Base-by-base conservation (phyloP, 92 coral and sea anemone species). In the Epizoanthus scotinus region DNA sequence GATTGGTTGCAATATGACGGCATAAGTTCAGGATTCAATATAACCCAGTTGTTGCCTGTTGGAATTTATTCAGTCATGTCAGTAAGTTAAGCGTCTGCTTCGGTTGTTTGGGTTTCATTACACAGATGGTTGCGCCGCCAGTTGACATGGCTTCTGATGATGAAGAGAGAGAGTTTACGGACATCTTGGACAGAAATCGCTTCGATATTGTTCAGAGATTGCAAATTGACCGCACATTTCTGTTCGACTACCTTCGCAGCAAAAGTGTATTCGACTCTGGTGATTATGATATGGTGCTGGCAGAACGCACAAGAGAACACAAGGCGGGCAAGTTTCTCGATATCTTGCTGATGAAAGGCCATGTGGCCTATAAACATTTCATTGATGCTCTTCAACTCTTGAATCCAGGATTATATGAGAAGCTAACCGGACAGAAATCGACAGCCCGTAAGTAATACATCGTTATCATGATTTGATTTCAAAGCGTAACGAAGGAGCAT, bases 161-260 rank as follows among this genome's bases (percentile, higher is more conserved):
- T 31, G 84, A 88, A 25, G 86, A 71, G 34, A 71, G 66, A 8
- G 79, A 79, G 68, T 85, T 78, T 68, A 47, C 70, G 8, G 86
- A 67, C 20, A 57, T 79, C 24, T 61, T 91, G 36, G 90, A 88
- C 59, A 74, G 74, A 14, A 84, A 84, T 66, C 89, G 94, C 63
- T 86, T 85, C 47, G 91, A 91, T 40, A 91, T 91, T 27, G 89
- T 91, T 19, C 87, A 89, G 52, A 75, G 89, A 24, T 63, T 91
- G 8, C 87, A 91, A 67, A 71, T 88, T 17, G 92, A 91, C 31
- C 86, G 92, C 18, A 77, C 91, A 1, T 91, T 87, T 13, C 56
- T 91, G 20, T 88, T 91, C 36, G 94, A 91, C 28, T 91, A 91
- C 63, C 90, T 91, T 12, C 80, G 94, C 22, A 89, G 91, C 78